These are phyloP conservation scores for Xestia sexstrigata DNA, from an alignment of 2,888 invertebrate genomes.

Conservation along the genomic window DNA sequence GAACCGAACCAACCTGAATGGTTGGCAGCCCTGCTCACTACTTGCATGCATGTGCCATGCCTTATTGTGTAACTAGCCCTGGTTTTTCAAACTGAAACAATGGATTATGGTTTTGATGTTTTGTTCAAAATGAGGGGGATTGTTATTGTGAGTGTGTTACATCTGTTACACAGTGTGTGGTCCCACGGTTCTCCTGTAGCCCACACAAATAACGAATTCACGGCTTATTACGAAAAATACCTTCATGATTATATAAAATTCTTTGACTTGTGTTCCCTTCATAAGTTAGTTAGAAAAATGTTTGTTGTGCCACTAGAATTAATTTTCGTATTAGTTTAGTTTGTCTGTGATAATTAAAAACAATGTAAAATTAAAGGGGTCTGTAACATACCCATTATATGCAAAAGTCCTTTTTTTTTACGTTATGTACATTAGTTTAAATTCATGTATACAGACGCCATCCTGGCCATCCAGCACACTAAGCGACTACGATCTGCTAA, in stretches of 20 bases:
- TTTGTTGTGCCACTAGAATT: slow-evolving; percentile 12
- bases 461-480: too few relatives aligned
- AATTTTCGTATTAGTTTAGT: slow-evolving; percentile 21
- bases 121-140: too few relatives aligned
- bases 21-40: too few relatives aligned
- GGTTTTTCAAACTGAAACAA: neutral
- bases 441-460: neutral
- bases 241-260: neutral
- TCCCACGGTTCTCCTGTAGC: neutral
- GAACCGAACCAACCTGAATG: neutral
- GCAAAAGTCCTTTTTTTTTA: neutral
- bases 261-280: neutral
- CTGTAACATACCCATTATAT: slow-evolving; percentile 7
- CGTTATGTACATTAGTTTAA: neutral
- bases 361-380: neutral
- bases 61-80: neutral
- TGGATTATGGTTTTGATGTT: too few relatives aligned
- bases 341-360: slow-evolving; percentile 43
- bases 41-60: too few relatives aligned
- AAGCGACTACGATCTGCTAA: too few relatives aligned
- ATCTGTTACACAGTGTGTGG: neutral
- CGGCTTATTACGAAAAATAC: neutral
- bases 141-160: neutral
- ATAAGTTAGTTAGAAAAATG: neutral
- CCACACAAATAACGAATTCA: neutral